Base-by-base conservation (phyloP, 2,113 vertebrate species). In the Todiramphus chloris region DNA sequence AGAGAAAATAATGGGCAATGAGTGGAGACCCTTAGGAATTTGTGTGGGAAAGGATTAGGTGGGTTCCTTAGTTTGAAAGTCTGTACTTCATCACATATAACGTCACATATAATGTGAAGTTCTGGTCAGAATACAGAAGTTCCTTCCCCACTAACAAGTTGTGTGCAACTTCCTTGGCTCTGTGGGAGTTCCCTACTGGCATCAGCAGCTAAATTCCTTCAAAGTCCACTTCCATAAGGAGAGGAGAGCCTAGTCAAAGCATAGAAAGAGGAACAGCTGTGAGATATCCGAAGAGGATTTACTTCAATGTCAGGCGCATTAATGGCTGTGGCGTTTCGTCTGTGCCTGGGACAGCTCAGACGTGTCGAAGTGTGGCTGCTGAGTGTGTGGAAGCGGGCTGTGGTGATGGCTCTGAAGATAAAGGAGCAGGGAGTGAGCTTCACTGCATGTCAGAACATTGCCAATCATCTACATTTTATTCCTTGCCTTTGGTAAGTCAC, bases 121-220 rank as follows among this genome's bases (percentile, higher is more conserved):
- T 76, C 62, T 83, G 62, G 41, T 69, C 70, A 82, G 89, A 87
- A 48, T 35, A 33, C 15, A 58, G 24, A 58, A 78, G 48, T 53
- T 82, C 41, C 18, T 87, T 93, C 74, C 58, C 31, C 31, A 35
- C n/a, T 86, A 46, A 39, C 21, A 68, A 82, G 58, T 44, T 72
- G 30, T 43, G 48, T 7, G 11, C 76, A 90, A 37, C 53, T 82
- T 90, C 80, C 66, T 93, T 68, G 86, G 58, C 64, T 75, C 87
- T 0, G 80, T 96, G 95, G 95, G 94, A 94, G 93, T 96, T 95
- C 83, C 51, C 58, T 66, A 19, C 31, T 75, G 70, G 93, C 89
- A 91, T 62, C 41, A 76, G 91, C 70, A 69, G 23, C 33, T 37
- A 82, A 93, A 96, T 97, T 96, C 86, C 81, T 96, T 96, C 58